A percentile compares a stretch with the other conserved stretches of the same genome.
Evolutionary conservation across 1,140 invertebrate genomes (phyloP).

Genomic region (Eurosta solidaginis): DNA sequence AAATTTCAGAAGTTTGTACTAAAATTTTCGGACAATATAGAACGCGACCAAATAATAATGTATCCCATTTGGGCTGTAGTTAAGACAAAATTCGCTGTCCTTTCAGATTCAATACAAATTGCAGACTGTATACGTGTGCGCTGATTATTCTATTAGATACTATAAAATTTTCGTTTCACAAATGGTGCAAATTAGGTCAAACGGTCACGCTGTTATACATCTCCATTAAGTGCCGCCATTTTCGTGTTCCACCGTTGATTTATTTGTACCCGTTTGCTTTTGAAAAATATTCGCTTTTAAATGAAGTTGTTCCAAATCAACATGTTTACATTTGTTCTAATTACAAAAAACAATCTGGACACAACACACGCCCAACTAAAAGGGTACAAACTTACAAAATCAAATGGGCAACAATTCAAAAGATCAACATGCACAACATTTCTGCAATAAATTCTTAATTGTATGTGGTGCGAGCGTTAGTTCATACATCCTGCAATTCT

Average conservation of each 20-base stretch:
- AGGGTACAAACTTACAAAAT: not conserved
- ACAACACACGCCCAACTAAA: constrained; percentile 36
- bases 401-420: not conserved
- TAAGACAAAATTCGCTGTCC: too few relatives aligned
- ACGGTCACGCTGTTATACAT: not conserved
- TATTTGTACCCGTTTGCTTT: not conserved
- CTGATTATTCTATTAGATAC: not conserved
- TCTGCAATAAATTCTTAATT: constrained; percentile 37
- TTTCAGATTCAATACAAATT: too few relatives aligned
- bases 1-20: too few relatives aligned
- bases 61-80: too few relatives aligned
- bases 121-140: too few relatives aligned
- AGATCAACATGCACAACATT: not conserved
- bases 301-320: constrained; percentile 7
- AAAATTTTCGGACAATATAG: too few relatives aligned
- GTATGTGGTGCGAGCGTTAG: not conserved
- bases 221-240: not conserved
- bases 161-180: not conserved
- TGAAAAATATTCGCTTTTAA: not conserved
- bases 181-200: constrained; percentile 13
- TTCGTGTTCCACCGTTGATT: not conserved
- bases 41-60: too few relatives aligned
- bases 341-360: constrained; percentile 58
- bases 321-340: constrained; percentile 54
- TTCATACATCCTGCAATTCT: too few relatives aligned